phyloP scores from a whole-genome alignment of 2,888 invertebrate species.

The Cryptocephalus moraei region DNA sequence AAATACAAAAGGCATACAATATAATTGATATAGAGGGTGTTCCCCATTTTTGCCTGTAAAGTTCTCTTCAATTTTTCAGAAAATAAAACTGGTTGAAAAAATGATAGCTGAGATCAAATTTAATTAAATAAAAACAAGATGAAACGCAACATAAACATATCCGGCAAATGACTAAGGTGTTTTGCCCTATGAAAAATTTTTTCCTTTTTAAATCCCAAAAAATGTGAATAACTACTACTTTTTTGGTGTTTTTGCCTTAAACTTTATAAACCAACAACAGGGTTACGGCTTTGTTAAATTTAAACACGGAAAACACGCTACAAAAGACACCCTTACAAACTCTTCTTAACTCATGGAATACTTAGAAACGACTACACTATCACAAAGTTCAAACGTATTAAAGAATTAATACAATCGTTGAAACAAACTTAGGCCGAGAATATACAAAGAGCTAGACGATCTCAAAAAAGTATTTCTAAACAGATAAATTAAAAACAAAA shows the following conservation, averaged over 20 bases:
- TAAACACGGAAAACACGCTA: conserved; percentile 2
- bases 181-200: too few relatives aligned
- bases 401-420: conserved; percentile 17
- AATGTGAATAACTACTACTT: too few relatives aligned
- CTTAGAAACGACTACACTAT: conserved; percentile 16
- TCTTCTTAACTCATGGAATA: conserved; percentile 14
- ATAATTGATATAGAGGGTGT: conserved; percentile 23
- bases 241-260: too few relatives aligned
- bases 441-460: conserved; percentile 5
- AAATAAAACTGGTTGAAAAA: too few relatives aligned
- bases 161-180: too few relatives aligned
- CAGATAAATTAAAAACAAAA: conserved; percentile 13
- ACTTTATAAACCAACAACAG: conserved; percentile 5
- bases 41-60: neutral
- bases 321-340: conserved; percentile 16
- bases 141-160: too few relatives aligned
- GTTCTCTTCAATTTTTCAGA: too few relatives aligned
- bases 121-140: too few relatives aligned
- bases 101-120: too few relatives aligned
- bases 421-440: conserved; percentile 19
- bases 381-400: conserved; percentile 16
- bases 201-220: too few relatives aligned
- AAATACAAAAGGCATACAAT: conserved; percentile 27
- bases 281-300: conserved; percentile 2
- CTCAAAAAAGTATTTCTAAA: conserved; percentile 6